phyloP scores from a whole-genome alignment of 2,797 vertebrate species.

The Rhyacichthys aspro region DNA sequence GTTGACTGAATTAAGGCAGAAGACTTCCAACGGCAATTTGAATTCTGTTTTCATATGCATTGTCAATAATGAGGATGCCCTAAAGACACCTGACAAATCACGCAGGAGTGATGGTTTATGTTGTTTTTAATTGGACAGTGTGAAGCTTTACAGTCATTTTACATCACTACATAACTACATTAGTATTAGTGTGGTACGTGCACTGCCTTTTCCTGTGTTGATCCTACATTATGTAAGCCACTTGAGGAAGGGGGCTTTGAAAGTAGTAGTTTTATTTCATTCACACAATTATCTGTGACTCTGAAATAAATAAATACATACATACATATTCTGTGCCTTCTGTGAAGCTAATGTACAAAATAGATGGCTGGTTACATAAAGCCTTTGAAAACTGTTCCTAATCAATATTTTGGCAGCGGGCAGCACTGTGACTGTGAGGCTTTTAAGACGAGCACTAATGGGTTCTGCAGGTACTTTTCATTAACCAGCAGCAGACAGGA shows the following conservation, averaged over 20 bases:
- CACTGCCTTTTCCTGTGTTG: conserved; percentile 12
- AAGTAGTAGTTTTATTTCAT: conserved; percentile 52
- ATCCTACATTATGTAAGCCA: conserved; percentile 35
- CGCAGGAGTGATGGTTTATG: conserved; percentile 38
- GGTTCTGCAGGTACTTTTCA: conserved; percentile 58
- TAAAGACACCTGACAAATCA: conserved; percentile 58
- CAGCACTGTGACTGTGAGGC: conserved; percentile 62
- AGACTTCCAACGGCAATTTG: conserved; percentile 69
- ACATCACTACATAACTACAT: conserved; percentile 30
- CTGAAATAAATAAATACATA: too few relatives aligned
- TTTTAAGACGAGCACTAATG: conserved; percentile 72
- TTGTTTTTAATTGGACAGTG: conserved; percentile 63
- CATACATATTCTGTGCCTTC: too few relatives aligned
- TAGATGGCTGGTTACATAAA: conserved; percentile 55
- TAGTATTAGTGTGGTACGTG: conserved; percentile 20
- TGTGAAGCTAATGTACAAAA: conserved; percentile 32
- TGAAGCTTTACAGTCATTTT: conserved; percentile 27
- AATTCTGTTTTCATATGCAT: conserved; percentile 62
- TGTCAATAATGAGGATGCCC: conserved; percentile 56
- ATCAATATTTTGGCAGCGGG: conserved; percentile 62
- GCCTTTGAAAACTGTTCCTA: conserved; percentile 57
- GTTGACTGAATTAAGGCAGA: conserved; percentile 68
- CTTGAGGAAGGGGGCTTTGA: conserved; percentile 28
- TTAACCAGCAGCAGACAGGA: conserved; percentile 49
- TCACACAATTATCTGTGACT: conserved; percentile 27